Evolutionary conservation across 2,113 vertebrate species (phyloP), one percentile per base, ranked within the genome.

Genomic region (Chloebia gouldiae): DNA sequence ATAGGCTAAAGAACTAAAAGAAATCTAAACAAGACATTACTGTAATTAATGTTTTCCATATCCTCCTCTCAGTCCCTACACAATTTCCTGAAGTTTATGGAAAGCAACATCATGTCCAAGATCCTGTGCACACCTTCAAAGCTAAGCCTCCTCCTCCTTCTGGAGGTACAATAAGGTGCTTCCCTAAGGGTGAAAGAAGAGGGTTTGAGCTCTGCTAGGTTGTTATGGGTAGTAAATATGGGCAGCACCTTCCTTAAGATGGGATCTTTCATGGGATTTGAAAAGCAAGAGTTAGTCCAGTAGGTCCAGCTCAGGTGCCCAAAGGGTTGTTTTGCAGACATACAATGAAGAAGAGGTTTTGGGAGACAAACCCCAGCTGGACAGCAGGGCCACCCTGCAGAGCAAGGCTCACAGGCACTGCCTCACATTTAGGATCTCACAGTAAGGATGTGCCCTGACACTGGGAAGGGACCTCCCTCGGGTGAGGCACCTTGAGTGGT

Each of bases 371-470:
- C 0, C 23, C 18, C 27, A 15, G 28, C 1, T 30, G 50, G 50
- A 33, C 47, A 61, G 59, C 57, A 31, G 18, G 16, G 31, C 23
- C 35, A 31, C 13, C 15, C n/a, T 57, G 51, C 68, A 76, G 42
- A 33, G n/a, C 39, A 59, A n/a, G 49, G 25, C 80, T 72, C 39
- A 22, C 16, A 0, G 27, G 39, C 5, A 6, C 44, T 25, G 16
- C 30, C n/a, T 24, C 40, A 11, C 33, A 1, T 17, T 45, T 2
- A 53, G 54, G 45, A 45, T 51, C 49, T 78, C 59, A 15, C 37
- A 25, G n/a, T 13, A 12, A 49, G 27, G n/a, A 9, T 14, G 4
- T 2, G 33, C 63, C 37, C 57, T 1, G 0, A 23, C 45, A 4
- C 24, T 22, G 21, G 11, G 35, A 47, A 63, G 42, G 30, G 59